Conservation (phyloP, 2,888 invertebrate genomes). For the Eucriotettix oculatus region DNA sequence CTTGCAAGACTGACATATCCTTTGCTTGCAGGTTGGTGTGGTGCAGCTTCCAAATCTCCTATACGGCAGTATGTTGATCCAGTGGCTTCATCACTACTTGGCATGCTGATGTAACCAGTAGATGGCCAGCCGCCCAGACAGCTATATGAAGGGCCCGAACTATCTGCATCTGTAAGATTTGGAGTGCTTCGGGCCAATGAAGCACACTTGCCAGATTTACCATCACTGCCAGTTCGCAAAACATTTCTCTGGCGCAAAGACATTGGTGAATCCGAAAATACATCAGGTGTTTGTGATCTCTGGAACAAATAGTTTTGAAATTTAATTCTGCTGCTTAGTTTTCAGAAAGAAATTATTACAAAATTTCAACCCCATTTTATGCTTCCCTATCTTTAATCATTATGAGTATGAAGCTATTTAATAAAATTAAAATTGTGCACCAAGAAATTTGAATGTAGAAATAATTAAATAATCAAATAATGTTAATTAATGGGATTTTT, state of each 20-base stretch:
- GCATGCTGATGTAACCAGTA: conserved; percentile 23
- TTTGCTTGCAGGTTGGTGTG: not conserved
- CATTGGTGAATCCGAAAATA: conserved; percentile 15
- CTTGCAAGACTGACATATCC: conserved; percentile 9
- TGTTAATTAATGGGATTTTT: too few relatives aligned
- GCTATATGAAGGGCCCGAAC: conserved; percentile 7
- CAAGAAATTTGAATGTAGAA: too few relatives aligned
- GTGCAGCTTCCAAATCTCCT: conserved; percentile 1
- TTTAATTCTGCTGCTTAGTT: not conserved
- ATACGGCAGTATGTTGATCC: conserved; percentile 5
- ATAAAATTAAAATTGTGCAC: too few relatives aligned
- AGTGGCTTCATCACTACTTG: conserved; percentile 8
- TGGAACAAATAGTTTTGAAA: not conserved
- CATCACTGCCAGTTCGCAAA: not conserved
- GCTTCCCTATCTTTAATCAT: too few relatives aligned
- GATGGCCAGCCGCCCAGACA: conserved; percentile 20
- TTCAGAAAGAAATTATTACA: too few relatives aligned
- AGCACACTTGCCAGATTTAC: too few relatives aligned
- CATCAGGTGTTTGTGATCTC: conserved; percentile 10
- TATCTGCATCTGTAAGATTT: conserved; percentile 20
- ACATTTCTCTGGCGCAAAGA: conserved; percentile 24
- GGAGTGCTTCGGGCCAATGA: conserved; percentile 24
- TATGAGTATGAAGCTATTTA: too few relatives aligned
- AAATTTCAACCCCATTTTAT: too few relatives aligned
- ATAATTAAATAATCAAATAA: too few relatives aligned